Evolutionary conservation across 2,797 vertebrate species (phyloP), one percentile per base, ranked within the genome.

Genomic region (Enteromius unitaeniatus): DNA sequence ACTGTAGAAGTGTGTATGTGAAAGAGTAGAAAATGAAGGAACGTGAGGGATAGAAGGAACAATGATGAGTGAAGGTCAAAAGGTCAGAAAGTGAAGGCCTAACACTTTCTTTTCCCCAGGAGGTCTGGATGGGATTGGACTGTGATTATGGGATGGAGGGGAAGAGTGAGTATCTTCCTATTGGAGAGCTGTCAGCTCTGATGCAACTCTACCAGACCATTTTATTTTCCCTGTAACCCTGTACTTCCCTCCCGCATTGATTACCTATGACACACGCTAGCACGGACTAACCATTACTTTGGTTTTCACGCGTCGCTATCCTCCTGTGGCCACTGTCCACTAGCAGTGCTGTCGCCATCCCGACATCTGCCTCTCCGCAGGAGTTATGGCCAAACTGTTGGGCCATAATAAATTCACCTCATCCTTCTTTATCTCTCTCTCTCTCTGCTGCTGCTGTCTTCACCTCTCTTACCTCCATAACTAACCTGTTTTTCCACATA

Each of bases 151-250:
- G 51, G 47, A 73, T 72, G 79, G 74, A 62, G 65, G 19, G 69
- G 88, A 58, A 74, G 82, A 75, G 78, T 49, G 40, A 28, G 82
- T 81, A 88, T 79, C 88, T 74, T 14, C 81, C 92, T 91, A 88
- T 92, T 86, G 86, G 91, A 91, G 87, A 88, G 86, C 76, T 91
- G 85, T 93, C 92, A 85, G 79, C 82, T 83, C 85, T 87, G 90
- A 87, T 84, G 69, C 64, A 90, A 93, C 87, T 86, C 89, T 93
- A 89, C 62, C 84, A 87, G 90, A 92, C 82, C 85, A 87, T 90
- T 88, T 91, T 87, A 87, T 88, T 90, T 80, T 87, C 82, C 65
- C 84, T 80, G 81, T 91, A 83, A 87, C 64, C 45, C 60, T 89
- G 68, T 84, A 40, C 58, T 83, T 87, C 75, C 85, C 49, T 86